phyloP scores from a whole-genome alignment of 1,140 invertebrate species.

The Mamestra configurata region DNA sequence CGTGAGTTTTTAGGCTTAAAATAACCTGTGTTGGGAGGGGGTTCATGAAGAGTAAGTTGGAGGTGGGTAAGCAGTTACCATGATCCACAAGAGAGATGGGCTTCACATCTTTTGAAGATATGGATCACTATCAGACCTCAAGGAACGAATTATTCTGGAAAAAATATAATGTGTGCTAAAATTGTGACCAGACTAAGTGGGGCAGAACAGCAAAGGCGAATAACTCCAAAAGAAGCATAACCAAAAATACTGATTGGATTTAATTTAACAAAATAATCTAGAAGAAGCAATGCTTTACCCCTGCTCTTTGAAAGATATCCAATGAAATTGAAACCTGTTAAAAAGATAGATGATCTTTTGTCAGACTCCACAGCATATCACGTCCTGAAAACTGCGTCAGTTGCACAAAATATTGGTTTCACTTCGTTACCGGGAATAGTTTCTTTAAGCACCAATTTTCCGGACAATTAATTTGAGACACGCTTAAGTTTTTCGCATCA shows the following conservation, averaged over 20 bases:
- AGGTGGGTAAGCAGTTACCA: too few relatives aligned
- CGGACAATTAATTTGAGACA: slow-evolving; percentile 35
- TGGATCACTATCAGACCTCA: too few relatives aligned
- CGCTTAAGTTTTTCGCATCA: slow-evolving; percentile 36
- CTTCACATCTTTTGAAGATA: too few relatives aligned
- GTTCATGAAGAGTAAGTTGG: not conserved
- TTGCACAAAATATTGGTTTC: slow-evolving; percentile 34
- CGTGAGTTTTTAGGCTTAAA: not conserved
- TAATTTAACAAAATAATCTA: not conserved
- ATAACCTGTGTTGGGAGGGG: not conserved
- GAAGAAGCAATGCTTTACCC: too few relatives aligned
- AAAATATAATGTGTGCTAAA: too few relatives aligned
- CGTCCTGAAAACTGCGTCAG: slow-evolving; percentile 5
- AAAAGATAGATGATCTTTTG: not conserved
- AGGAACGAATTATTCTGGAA: too few relatives aligned
- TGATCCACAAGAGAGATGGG: too few relatives aligned
- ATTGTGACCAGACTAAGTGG: too few relatives aligned
- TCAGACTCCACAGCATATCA: slow-evolving; percentile 1
- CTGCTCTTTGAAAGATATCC: too few relatives aligned
- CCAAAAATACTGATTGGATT: too few relatives aligned
- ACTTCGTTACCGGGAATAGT: slow-evolving; percentile 14
- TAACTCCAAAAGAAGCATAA: too few relatives aligned
- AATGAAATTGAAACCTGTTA: not conserved
- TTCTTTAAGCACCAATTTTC: slow-evolving; percentile 36
- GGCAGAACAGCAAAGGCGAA: too few relatives aligned